Conservation (phyloP, 2,113 vertebrate species). For the Falco punctatus region DNA sequence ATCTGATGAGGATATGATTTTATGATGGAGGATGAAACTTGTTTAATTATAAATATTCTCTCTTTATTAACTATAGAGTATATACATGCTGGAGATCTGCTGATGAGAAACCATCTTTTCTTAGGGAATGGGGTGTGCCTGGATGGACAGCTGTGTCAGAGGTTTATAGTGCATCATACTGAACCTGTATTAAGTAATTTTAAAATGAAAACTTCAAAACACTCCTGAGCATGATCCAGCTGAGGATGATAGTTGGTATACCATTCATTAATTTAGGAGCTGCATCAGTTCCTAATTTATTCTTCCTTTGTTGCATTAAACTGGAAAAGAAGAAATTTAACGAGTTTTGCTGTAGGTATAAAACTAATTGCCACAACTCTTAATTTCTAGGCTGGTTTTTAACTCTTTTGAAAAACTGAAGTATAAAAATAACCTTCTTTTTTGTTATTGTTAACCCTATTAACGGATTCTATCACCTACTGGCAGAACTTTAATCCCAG, state of each 20-base stretch:
- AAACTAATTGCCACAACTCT: constrained; percentile 31
- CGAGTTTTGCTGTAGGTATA: constrained; percentile 21
- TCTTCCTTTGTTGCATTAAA: background rate
- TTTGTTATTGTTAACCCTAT: constrained; percentile 43
- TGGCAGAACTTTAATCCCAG: constrained; percentile 21
- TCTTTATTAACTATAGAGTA: background rate
- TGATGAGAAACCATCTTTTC: background rate
- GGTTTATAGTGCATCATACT: background rate
- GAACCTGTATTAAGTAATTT: background rate
- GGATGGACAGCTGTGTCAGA: background rate
- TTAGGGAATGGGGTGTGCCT: background rate
- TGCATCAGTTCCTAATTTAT: background rate
- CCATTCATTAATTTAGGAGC: background rate
- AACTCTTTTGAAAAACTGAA: background rate
- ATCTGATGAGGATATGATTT: background rate
- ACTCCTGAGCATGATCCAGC: background rate
- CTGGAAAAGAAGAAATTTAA: background rate
- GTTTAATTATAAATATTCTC: background rate
- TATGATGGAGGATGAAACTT: background rate
- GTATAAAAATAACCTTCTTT: constrained; percentile 16
- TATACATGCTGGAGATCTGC: background rate
- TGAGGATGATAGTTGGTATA: background rate
- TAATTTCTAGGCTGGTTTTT: constrained; percentile 18
- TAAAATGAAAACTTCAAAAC: background rate
- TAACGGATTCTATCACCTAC: constrained; percentile 33